Evolutionary conservation across 2,888 invertebrate species (phyloP).

Genomic region (Chalcosyrphus nemorum): DNA sequence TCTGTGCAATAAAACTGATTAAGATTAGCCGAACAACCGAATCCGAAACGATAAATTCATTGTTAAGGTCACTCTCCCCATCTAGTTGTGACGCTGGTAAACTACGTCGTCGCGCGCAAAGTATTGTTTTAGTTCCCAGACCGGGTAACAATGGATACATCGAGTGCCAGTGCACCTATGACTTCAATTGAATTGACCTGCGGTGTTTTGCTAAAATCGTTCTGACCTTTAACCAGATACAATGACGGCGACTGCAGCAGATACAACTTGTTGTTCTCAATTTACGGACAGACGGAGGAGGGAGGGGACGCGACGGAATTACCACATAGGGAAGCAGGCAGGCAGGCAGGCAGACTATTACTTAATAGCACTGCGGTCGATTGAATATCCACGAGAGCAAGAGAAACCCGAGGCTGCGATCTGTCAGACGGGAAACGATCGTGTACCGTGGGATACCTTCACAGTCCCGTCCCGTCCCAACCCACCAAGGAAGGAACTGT

Average conservation of each 20-base stretch:
- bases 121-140: constrained; percentile 37
- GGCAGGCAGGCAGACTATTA: constrained; percentile 52
- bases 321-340: constrained; percentile 37
- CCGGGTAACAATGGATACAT: too few relatives aligned
- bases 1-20: constrained; percentile 62
- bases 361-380: constrained; percentile 67
- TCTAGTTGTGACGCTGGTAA: not conserved
- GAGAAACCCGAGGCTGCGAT: constrained; percentile 35
- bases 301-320: too few relatives aligned
- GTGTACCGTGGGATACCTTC: constrained; percentile 62
- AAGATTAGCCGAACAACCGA: constrained; percentile 44
- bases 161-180: constrained; percentile 43
- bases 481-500: constrained; percentile 61
- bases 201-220: constrained; percentile 25
- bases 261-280: constrained; percentile 45
- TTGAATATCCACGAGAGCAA: constrained; percentile 55
- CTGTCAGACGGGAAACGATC: constrained; percentile 64
- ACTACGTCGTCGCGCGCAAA: not conserved
- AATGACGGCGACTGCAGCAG: not conserved
- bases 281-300: constrained; percentile 32
- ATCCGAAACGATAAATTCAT: constrained; percentile 58
- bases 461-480: too few relatives aligned
- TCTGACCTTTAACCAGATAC: constrained; percentile 43
- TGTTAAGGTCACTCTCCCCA: constrained; percentile 60
- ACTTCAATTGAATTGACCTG: constrained; percentile 68